These are phyloP conservation scores for Phataginus tetradactyla DNA, from an alignment of 2,797 vertebrate genomes.

Conservation along the genomic window DNA sequence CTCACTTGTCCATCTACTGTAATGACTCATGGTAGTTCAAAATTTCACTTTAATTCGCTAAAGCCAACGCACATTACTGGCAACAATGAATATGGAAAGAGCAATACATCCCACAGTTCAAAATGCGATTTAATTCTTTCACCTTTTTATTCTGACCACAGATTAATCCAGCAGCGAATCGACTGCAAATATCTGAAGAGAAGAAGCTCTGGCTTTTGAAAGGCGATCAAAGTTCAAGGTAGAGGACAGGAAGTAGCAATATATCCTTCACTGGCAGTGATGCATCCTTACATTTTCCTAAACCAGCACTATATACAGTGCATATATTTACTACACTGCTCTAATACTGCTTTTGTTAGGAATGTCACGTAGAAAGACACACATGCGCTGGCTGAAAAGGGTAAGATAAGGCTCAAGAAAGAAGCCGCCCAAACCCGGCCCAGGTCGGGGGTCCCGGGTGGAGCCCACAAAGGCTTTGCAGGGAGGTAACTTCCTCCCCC, in stretches of 20 bases:
- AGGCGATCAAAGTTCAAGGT: constrained; percentile 42
- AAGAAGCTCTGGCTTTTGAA: background rate
- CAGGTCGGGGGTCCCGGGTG: too few species aligned
- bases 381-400: too few species aligned
- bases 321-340: background rate
- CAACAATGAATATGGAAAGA: background rate
- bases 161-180: constrained; percentile 33
- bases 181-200: background rate
- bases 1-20: background rate
- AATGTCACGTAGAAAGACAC: too few species aligned
- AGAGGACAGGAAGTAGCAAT: background rate
- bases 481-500: too few species aligned
- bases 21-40: background rate
- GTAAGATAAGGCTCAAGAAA: too few species aligned
- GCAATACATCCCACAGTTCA: background rate
- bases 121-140: background rate
- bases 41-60: constrained; percentile 33
- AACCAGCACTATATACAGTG: background rate
- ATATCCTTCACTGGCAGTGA: background rate
- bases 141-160: constrained; percentile 16
- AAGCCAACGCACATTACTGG: background rate
- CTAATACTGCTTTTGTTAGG: background rate
- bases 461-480: too few species aligned
- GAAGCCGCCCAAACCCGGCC: too few species aligned
- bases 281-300: background rate